These are phyloP conservation scores for Dynastes grantii DNA, from an alignment of 2,888 invertebrate species.

Conservation along the genomic window DNA sequence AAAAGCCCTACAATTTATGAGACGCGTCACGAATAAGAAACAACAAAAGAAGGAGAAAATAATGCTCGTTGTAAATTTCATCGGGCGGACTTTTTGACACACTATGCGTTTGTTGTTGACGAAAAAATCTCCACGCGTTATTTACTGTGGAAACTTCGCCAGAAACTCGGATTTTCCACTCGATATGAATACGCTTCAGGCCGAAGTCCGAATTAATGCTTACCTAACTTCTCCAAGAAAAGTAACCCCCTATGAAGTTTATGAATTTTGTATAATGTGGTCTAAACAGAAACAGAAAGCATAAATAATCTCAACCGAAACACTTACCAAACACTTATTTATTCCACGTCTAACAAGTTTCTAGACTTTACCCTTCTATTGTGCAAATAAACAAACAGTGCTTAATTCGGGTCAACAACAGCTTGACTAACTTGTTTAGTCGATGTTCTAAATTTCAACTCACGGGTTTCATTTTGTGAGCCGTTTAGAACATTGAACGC, in stretches of 20 bases:
- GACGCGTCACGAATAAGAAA: slow-evolving; percentile 22
- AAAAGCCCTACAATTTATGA: slow-evolving; percentile 27
- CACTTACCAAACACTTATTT: not conserved
- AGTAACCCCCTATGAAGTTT: not conserved
- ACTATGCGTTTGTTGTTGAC: slow-evolving; percentile 11
- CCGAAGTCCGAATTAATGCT: slow-evolving; percentile 5
- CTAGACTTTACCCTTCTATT: slow-evolving; percentile 1
- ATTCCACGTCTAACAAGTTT: not conserved
- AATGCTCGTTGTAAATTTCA: slow-evolving; percentile 28
- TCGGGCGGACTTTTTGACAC: slow-evolving; percentile 25
- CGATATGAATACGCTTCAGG: slow-evolving; percentile 14
- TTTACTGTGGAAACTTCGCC: slow-evolving; percentile 27
- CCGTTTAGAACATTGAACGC: not conserved
- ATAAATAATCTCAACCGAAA: not conserved
- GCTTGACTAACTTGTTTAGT: too few relatives aligned
- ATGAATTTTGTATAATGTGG: not conserved
- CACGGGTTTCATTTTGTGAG: not conserved
- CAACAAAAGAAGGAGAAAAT: not conserved
- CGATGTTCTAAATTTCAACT: too few relatives aligned
- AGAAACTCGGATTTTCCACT: slow-evolving; percentile 12
- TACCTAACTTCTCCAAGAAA: not conserved
- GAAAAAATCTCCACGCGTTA: slow-evolving; percentile 13
- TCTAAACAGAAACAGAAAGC: too few relatives aligned
- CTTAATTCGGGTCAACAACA: too few relatives aligned
- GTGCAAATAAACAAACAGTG: not conserved